Conservation (phyloP, 1,140 invertebrate species). For the Caenorhabditis tropicalis region DNA sequence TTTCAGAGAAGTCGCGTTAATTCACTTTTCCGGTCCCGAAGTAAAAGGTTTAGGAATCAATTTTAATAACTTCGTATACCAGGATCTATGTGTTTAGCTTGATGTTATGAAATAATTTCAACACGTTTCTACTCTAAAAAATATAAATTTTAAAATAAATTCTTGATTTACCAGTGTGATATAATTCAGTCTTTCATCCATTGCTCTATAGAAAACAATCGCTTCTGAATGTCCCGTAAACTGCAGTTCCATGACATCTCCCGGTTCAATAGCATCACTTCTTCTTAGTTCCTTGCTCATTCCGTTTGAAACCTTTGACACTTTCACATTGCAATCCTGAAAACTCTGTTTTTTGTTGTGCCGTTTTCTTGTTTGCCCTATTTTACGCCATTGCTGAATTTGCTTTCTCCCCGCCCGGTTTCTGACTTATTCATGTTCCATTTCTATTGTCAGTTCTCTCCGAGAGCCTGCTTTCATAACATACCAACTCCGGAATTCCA, state of each 20-base stretch:
- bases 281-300: not conserved
- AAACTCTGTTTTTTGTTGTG: not conserved
- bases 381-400: not conserved
- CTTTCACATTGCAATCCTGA: constrained; percentile 31
- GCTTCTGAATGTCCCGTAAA: constrained; percentile 40
- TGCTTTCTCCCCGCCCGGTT: not conserved
- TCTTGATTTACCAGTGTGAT: constrained; percentile 45
- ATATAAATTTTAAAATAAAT: too few relatives aligned
- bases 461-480: not conserved
- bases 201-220: constrained; percentile 44
- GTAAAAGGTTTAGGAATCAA: too few relatives aligned
- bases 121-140: too few relatives aligned
- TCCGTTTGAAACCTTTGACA: constrained; percentile 16
- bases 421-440: not conserved
- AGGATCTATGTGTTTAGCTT: too few relatives aligned
- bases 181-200: constrained; percentile 51
- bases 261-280: constrained; percentile 36
- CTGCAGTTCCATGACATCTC: constrained; percentile 28
- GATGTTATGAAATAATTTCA: too few relatives aligned
- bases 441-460: not conserved
- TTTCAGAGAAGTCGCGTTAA: too few relatives aligned
- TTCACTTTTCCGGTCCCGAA: too few relatives aligned
- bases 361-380: not conserved
- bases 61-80: too few relatives aligned
- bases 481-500: too few relatives aligned